Evolutionary conservation across 1,140 invertebrate genomes (phyloP), one percentile per base, ranked within the genome.

Genomic region (Steinernema feltiae): DNA sequence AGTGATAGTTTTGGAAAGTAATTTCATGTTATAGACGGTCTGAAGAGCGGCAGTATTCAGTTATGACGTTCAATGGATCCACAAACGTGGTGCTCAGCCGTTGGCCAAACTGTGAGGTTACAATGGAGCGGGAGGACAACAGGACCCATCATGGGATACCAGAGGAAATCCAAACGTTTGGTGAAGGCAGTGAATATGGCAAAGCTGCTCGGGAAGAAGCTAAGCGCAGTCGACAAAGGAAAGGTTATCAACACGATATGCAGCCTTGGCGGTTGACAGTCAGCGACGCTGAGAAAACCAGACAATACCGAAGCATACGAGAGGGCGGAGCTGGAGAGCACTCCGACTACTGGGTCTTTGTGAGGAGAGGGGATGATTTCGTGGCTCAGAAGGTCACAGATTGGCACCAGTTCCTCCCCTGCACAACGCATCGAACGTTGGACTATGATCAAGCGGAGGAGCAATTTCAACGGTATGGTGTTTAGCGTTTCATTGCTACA

Each of bases 371-470:
- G 1, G 75, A 79, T 30, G 80, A 81, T 69, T 86, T 85, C 27
- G 71, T 83, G n/a, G 84, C 84, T 1, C 73, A 84, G 48, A 86
- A 86, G 76, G 79, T 84, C 35, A 78, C 80, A 48, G 82, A 86
- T 35, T 84, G 82, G 83, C 84, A 84, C 32, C 77, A 81, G 30
- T 86, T 85, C 63, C 17, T 85, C 29, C 84, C 85, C 1, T 74
- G 71, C 1, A 72, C 80, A 18, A 79, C 69, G 18, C 80, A 85
- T 41, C 78, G 79, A 70, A 79, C 77, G 21, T 72, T 85, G 7
- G 84, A 85, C 74, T 79, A 78, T 30, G 84, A 85, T 63, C 82
- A 86, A 32, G 84, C 85, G 15, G 84, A 85, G 32, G 85, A 85
- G 48, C 76, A 83, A 71, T 85, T 85, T 46, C 77, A 76, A n/a